These are phyloP conservation scores for Podarcis cretensis DNA, from an alignment of 2,113 vertebrate species.

Conservation along the genomic window DNA sequence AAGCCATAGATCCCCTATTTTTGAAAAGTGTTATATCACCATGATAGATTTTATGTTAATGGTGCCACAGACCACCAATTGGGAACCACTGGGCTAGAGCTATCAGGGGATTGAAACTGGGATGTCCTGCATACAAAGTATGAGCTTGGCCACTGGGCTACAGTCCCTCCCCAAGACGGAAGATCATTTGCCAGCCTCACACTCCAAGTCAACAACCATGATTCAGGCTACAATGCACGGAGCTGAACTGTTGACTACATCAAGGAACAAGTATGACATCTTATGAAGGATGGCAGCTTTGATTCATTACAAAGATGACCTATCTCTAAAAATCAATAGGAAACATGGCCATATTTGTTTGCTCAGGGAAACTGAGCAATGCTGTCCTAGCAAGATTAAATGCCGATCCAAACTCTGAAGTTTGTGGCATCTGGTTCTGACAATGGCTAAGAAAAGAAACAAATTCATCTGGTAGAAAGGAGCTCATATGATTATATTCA, in stretches of 20 bases:
- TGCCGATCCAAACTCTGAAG: not conserved
- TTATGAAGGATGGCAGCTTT: not conserved
- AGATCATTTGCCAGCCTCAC: not conserved
- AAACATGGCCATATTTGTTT: not conserved
- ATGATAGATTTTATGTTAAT: too few species aligned
- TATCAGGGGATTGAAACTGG: not conserved
- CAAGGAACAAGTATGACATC: not conserved
- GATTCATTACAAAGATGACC: not conserved
- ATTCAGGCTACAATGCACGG: not conserved
- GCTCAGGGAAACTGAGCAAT: fast-evolving
- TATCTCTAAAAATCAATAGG: not conserved
- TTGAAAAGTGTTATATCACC: too few species aligned
- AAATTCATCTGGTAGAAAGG: conserved; percentile 14
- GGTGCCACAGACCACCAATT: too few species aligned
- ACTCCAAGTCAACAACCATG: not conserved
- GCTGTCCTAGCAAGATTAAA: not conserved
- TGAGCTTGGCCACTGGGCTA: too few species aligned
- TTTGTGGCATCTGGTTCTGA: not conserved
- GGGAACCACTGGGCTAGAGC: too few species aligned
- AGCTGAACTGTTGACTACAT: too few species aligned
- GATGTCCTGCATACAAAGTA: not conserved
- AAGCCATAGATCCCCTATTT: too few species aligned
- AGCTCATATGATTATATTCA: conserved; percentile 28
- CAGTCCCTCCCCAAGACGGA: not conserved
- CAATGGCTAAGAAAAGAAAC: not conserved